These are phyloP conservation scores for Gymnogyps californianus DNA, from an alignment of 2,113 vertebrate genomes.

Conservation along the genomic window DNA sequence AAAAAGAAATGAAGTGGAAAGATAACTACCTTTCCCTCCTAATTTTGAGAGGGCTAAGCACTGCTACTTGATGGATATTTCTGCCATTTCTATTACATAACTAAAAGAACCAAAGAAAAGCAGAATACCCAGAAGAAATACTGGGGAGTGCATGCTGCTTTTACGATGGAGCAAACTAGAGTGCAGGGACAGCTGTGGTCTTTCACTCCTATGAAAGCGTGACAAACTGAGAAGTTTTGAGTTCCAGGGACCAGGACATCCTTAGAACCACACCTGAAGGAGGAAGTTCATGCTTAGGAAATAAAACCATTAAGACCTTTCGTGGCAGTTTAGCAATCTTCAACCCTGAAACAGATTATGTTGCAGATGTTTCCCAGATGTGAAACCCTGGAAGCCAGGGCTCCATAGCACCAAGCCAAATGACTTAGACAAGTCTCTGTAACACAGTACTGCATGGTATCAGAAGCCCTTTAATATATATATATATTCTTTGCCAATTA, in stretches of 20 bases:
- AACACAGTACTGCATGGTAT: neutral
- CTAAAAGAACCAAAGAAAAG: neutral
- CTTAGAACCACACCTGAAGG: neutral
- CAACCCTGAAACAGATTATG: neutral
- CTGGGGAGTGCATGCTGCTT: neutral
- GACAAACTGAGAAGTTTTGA: neutral
- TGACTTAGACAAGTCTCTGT: neutral
- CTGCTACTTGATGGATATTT: neutral
- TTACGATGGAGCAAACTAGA: neutral
- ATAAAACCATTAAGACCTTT: neutral
- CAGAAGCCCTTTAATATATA: neutral
- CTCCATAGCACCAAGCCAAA: neutral
- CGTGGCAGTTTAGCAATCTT: neutral
- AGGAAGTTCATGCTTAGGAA: neutral
- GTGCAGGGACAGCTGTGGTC: neutral
- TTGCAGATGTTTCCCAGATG: neutral
- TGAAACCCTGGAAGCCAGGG: neutral
- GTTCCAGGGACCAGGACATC: neutral
- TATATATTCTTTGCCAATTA: neutral
- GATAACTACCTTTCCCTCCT: neutral
- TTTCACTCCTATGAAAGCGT: neutral
- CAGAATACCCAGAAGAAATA: neutral
- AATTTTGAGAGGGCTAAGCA: neutral
- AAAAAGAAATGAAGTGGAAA: neutral
- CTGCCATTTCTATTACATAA: neutral